Conservation (phyloP, 2,797 vertebrate species). For the Lophotriccus pileatus region DNA sequence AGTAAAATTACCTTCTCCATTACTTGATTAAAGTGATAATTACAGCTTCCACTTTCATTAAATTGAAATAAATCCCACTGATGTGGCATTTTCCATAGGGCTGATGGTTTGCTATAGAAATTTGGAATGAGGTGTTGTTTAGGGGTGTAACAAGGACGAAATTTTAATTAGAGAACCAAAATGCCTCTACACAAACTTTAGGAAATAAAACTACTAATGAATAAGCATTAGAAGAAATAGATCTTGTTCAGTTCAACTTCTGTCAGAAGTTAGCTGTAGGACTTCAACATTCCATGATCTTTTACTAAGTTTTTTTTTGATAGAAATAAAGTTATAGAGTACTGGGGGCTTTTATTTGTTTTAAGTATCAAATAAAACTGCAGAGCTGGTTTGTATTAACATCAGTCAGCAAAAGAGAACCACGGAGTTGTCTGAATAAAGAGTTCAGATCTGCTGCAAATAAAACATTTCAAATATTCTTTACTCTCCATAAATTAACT, state of each 20-base stretch:
- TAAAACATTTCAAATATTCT: background rate
- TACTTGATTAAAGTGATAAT: background rate
- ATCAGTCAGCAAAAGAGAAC: background rate
- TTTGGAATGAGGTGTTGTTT: background rate
- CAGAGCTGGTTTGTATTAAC: background rate
- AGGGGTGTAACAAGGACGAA: background rate
- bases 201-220: background rate
- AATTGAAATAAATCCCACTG: background rate
- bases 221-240: background rate
- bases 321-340: background rate
- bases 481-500: background rate
- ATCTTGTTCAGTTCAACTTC: background rate
- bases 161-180: background rate
- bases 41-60: background rate
- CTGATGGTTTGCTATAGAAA: background rate
- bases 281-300: background rate
- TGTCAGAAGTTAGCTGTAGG: background rate
- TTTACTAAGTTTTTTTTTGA: background rate
- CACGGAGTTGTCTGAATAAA: background rate
- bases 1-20: background rate
- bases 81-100: background rate
- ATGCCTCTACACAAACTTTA: background rate
- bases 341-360: background rate
- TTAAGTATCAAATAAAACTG: background rate
- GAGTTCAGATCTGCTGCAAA: background rate